phyloP scores from a whole-genome alignment of 1,140 invertebrate species.

The Campoletis sonorensis region DNA sequence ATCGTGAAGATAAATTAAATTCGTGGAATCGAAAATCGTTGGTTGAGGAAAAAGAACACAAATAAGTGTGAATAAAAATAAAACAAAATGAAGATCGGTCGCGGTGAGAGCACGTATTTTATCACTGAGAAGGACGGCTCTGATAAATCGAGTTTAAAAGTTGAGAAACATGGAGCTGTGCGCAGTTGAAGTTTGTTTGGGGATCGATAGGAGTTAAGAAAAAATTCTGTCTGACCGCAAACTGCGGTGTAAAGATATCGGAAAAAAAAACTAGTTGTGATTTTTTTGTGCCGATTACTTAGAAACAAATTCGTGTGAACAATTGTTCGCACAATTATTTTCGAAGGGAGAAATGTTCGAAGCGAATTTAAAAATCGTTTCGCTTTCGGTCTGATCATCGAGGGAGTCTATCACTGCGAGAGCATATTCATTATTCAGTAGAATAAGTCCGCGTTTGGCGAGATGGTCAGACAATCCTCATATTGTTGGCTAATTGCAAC shows the following conservation, averaged over 20 bases:
- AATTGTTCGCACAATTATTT: neutral
- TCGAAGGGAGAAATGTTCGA: neutral
- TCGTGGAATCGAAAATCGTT: neutral
- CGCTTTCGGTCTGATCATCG: conserved; percentile 2
- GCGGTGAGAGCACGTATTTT: neutral
- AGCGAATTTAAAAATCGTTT: neutral
- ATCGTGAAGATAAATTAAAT: neutral
- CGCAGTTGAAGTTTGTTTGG: too few species aligned
- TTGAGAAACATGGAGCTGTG: neutral
- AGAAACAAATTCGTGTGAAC: neutral
- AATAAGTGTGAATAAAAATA: too few species aligned
- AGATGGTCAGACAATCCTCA: neutral
- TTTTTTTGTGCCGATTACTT: neutral
- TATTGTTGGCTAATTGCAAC: neutral
- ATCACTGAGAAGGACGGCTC: neutral
- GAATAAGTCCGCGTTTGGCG: neutral
- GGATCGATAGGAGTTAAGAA: neutral
- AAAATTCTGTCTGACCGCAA: neutral
- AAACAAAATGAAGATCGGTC: neutral
- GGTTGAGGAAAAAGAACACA: neutral
- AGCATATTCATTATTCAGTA: neutral
- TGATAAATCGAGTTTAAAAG: conserved; percentile 1
- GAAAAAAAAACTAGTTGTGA: too few species aligned
- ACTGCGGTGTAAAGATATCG: too few species aligned
- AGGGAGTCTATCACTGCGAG: neutral